phyloP scores from a whole-genome alignment of 2,113 vertebrate species.

The Chionodraco myersi region DNA sequence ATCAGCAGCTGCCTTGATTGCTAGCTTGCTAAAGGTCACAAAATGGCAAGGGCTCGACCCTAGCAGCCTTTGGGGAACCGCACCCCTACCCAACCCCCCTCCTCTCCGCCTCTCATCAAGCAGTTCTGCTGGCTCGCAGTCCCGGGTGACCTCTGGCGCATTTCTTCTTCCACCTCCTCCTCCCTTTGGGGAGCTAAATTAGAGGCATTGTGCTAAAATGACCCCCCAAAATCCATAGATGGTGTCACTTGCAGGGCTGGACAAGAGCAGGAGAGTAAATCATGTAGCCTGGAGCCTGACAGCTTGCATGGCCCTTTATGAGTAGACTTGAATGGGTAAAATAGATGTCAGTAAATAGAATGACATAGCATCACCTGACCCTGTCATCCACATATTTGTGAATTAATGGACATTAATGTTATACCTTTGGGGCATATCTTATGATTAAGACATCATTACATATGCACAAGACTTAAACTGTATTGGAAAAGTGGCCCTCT shows the following conservation, averaged over 20 bases:
- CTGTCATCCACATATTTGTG: conserved; percentile 47
- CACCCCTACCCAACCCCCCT: conserved; percentile 79
- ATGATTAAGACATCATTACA: conserved; percentile 18
- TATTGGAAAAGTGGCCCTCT: conserved; percentile 14
- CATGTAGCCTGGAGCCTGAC: conserved; percentile 64
- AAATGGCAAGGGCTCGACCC: conserved; percentile 82
- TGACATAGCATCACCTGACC: conserved; percentile 70
- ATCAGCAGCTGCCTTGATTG: conserved; percentile 73
- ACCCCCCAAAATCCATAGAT: conserved; percentile 84
- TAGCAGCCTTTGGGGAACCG: conserved; percentile 84
- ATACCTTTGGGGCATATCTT: conserved; percentile 23
- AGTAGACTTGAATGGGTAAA: conserved; percentile 58
- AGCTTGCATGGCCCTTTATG: conserved; percentile 50
- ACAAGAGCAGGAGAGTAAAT: conserved; percentile 75
- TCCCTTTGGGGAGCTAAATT: conserved; percentile 83
- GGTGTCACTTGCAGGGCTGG: conserved; percentile 73
- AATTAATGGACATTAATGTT: conserved; percentile 40
- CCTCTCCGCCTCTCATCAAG: conserved; percentile 55
- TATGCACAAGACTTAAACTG: conserved; percentile 19
- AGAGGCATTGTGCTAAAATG: conserved; percentile 85
- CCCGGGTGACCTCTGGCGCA: conserved; percentile 83
- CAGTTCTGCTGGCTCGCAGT: conserved; percentile 68
- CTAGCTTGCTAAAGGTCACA: conserved; percentile 81
- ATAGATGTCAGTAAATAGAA: conserved; percentile 63
- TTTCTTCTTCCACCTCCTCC: conserved; percentile 74